A percentile compares a stretch with the other conserved stretches of the same genome.
These are phyloP conservation scores for Drosophila persimilis DNA, from an alignment of 1,140 invertebrate species.

Conservation along the genomic window DNA sequence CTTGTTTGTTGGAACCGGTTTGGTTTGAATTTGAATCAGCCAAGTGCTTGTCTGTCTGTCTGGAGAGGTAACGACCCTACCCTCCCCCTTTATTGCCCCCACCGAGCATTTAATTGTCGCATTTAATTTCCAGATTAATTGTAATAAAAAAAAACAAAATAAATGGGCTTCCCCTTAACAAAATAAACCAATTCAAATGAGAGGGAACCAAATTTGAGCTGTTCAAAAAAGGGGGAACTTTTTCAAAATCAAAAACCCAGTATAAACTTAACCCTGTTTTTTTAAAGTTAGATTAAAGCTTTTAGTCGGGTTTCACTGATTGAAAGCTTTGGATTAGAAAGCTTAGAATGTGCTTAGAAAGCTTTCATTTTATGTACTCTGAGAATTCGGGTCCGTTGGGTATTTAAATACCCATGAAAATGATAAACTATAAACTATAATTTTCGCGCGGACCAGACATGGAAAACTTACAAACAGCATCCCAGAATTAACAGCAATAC, in stretches of 20 bases:
- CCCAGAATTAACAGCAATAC: no score
- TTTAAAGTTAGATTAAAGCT: no score
- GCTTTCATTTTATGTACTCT: not conserved
- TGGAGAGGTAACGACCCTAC: not conserved
- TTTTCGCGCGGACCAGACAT: no score
- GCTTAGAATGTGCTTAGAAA: constrained; percentile 16
- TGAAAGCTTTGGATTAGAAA: constrained; percentile 21
- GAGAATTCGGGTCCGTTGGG: no score
- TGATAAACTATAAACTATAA: no score
- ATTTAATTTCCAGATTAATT: constrained; percentile 47
- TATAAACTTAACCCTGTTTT: constrained; percentile 18
- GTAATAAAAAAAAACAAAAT: constrained; percentile 12
- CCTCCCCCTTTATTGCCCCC: not conserved
- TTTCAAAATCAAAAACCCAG: not conserved
- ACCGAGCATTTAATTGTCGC: constrained; percentile 1
- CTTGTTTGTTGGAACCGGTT: constrained; percentile 64
- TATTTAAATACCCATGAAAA: no score
- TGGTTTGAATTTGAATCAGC: constrained; percentile 41
- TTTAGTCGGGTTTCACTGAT: constrained; percentile 7
- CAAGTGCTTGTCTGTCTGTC: constrained; percentile 6
- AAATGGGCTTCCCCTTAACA: constrained; percentile 3
- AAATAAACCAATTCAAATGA: constrained; percentile 11
- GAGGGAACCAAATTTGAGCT: constrained; percentile 2
- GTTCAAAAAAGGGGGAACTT: constrained; percentile 41
- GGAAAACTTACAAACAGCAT: no score